phyloP scores from a whole-genome alignment of 2,113 vertebrate genomes.

The Furnarius figulus region DNA sequence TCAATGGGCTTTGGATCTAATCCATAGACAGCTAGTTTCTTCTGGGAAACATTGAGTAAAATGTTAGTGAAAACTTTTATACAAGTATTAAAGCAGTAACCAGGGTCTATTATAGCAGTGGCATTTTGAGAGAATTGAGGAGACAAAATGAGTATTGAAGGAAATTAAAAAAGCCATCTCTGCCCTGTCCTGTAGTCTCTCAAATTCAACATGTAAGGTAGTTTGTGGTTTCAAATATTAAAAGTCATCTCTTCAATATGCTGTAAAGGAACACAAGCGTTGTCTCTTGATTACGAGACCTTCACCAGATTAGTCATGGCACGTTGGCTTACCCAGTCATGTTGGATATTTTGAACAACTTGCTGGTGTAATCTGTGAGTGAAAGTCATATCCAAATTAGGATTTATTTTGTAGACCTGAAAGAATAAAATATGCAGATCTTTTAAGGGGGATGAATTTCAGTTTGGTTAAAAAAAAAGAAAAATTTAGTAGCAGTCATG shows the following conservation, averaged over 20 bases:
- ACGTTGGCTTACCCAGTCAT: not conserved
- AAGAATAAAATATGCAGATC: not conserved
- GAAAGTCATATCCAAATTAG: not conserved
- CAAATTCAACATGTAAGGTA: not conserved
- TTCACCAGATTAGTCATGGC: not conserved
- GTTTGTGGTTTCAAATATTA: not conserved
- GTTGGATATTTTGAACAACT: not conserved
- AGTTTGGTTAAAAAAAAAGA: not conserved
- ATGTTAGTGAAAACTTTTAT: slow-evolving; percentile 33
- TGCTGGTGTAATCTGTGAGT: not conserved
- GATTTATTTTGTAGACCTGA: not conserved
- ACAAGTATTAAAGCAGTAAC: not conserved
- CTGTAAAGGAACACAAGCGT: not conserved
- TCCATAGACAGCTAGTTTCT: slow-evolving; percentile 21
- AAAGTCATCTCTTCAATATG: not conserved
- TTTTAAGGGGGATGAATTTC: not conserved
- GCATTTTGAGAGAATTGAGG: not conserved
- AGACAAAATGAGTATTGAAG: not conserved
- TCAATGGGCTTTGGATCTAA: slow-evolving; percentile 23
- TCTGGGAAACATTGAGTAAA: slow-evolving; percentile 36
- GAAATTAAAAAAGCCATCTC: not conserved
- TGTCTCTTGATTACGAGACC: not conserved
- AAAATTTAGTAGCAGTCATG: not conserved
- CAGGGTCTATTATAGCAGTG: not conserved
- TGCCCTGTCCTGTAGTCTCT: not conserved